These are phyloP conservation scores for Hedya salicella DNA, from an alignment of 2,888 invertebrate species.

Conservation along the genomic window DNA sequence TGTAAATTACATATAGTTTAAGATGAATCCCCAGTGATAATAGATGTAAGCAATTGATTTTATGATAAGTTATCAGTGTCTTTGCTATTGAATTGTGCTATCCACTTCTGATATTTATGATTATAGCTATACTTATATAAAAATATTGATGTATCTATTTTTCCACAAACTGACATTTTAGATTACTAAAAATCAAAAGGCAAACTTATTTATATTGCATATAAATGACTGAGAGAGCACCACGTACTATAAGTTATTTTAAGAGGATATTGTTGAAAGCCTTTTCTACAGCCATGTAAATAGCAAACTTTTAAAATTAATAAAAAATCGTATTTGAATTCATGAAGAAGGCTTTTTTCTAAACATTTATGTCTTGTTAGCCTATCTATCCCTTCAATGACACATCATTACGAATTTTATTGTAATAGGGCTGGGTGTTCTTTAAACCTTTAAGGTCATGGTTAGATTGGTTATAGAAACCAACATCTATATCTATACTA, in stretches of 20 bases:
- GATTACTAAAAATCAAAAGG: slow-evolving; percentile 29
- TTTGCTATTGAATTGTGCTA: slow-evolving; percentile 70
- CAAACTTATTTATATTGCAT: slow-evolving; percentile 41
- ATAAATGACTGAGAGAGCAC: slow-evolving; percentile 77
- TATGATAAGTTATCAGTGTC: slow-evolving; percentile 65
- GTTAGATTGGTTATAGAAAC: too few species aligned
- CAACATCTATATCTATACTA: too few species aligned
- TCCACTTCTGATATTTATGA: slow-evolving; percentile 67
- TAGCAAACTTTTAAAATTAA: slow-evolving; percentile 69
- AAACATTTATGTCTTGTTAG: not conserved
- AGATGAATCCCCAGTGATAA: slow-evolving; percentile 81
- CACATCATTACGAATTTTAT: too few species aligned
- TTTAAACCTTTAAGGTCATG: too few species aligned
- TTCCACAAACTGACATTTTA: slow-evolving; percentile 42
- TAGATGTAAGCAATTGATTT: slow-evolving; percentile 77
- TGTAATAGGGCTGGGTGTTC: too few species aligned
- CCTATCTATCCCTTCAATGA: too few species aligned
- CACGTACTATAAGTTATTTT: slow-evolving; percentile 78
- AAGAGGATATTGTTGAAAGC: slow-evolving; percentile 74
- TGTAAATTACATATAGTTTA: slow-evolving; percentile 68
- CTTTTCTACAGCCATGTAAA: slow-evolving; percentile 83
- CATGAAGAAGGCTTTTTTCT: slow-evolving; percentile 44
- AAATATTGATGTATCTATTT: slow-evolving; percentile 42
- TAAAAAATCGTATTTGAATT: slow-evolving; percentile 69
- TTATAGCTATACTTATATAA: slow-evolving; percentile 57